Evolutionary conservation across 2,888 invertebrate genomes (phyloP).

Genomic region (Parnassius glacialis): DNA sequence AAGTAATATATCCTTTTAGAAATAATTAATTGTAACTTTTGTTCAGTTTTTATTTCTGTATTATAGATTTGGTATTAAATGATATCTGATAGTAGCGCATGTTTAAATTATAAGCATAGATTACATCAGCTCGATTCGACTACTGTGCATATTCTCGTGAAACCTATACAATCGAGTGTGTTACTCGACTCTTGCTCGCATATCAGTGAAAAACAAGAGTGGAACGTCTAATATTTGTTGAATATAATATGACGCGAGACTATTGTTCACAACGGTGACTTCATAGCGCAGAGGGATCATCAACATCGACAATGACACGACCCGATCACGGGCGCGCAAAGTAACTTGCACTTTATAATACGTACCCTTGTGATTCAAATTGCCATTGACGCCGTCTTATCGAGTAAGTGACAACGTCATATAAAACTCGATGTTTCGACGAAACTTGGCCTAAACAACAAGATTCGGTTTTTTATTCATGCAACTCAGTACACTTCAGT

Average conservation of each 20-base stretch:
- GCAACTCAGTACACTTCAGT: too few relatives aligned
- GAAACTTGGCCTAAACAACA: too few relatives aligned
- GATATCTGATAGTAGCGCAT: conserved; percentile 22
- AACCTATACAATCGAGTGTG: conserved; percentile 74
- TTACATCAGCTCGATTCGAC: conserved; percentile 54
- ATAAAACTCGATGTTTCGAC: neutral
- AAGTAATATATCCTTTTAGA: too few relatives aligned
- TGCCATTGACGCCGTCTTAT: conserved; percentile 27
- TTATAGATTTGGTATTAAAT: too few relatives aligned
- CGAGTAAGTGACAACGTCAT: conserved; percentile 26
- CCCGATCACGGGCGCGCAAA: conserved; percentile 40
- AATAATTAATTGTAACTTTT: too few relatives aligned
- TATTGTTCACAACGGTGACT: conserved; percentile 63
- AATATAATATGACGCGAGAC: conserved; percentile 51
- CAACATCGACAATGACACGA: conserved; percentile 55
- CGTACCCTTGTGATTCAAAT: conserved; percentile 27
- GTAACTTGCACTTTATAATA: conserved; percentile 30
- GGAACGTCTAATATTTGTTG: conserved; percentile 54
- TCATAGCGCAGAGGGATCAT: conserved; percentile 56
- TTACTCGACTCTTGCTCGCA: conserved; percentile 42
- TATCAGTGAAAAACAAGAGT: conserved; percentile 53
- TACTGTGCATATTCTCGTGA: conserved; percentile 67
- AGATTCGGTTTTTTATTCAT: too few relatives aligned
- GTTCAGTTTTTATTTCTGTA: too few relatives aligned
- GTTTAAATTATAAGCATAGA: conserved; percentile 33